phyloP scores from a whole-genome alignment of 23 tunicate species.

The Diplosoma virens region DNA sequence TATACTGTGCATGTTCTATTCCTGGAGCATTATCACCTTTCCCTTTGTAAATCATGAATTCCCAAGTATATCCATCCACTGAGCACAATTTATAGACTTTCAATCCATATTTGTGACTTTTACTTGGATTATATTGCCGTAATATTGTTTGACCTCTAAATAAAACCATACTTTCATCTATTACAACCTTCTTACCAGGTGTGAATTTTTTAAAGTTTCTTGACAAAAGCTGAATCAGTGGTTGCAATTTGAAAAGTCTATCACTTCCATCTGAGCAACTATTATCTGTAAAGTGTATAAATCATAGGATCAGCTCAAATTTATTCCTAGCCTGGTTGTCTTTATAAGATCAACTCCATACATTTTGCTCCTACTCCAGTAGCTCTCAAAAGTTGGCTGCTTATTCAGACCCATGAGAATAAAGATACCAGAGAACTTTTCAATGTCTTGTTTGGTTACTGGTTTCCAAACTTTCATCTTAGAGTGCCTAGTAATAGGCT shows the following conservation, averaged over 20 bases:
- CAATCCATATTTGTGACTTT: neutral
- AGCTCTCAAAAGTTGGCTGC: neutral
- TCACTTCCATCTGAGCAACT: neutral
- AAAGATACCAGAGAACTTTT: neutral
- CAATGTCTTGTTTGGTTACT: neutral
- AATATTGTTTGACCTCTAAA: neutral
- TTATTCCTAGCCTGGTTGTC: neutral
- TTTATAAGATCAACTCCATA: neutral
- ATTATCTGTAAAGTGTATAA: neutral
- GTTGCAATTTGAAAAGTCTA: neutral
- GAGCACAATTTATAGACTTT: neutral
- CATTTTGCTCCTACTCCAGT: neutral
- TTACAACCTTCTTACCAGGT: neutral
- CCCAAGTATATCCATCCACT: neutral
- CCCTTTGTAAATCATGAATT: neutral
- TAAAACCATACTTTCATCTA: neutral
- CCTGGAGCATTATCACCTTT: neutral
- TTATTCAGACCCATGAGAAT: neutral
- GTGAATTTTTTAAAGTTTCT: neutral
- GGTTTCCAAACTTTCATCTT: neutral
- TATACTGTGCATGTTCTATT: neutral
- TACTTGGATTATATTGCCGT: neutral
- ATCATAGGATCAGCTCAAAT: neutral
- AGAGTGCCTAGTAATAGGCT: neutral
- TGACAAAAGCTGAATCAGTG: neutral